Conservation (phyloP, 2,113 vertebrate genomes). For the Alethe castanea region DNA sequence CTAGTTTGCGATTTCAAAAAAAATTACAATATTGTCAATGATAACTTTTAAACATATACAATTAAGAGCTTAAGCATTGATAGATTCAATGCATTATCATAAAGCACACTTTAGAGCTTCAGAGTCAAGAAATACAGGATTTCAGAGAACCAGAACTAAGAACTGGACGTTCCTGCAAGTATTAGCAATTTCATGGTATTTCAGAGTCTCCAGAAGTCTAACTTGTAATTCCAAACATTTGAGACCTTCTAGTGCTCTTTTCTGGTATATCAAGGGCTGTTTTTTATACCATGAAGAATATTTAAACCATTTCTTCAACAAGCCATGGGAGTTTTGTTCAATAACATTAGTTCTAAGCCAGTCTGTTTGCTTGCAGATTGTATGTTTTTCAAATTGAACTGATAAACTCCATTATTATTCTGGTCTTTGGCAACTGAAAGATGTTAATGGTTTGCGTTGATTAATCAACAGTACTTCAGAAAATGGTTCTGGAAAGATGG, state of each 20-base stretch:
- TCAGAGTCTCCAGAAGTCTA: background rate
- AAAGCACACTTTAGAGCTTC: background rate
- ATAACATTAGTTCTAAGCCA: background rate
- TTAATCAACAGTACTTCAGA: background rate
- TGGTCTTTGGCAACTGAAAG: background rate
- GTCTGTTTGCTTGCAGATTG: background rate
- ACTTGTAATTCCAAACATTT: background rate
- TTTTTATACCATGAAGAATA: background rate
- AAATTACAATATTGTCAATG: background rate
- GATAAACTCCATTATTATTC: background rate
- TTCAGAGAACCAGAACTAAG: background rate
- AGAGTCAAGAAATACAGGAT: background rate
- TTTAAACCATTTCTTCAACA: background rate
- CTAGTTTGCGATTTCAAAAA: background rate
- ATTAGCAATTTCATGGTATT: background rate
- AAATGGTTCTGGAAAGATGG: background rate
- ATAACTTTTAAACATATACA: background rate
- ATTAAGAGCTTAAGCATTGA: background rate
- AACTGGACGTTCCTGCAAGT: background rate
- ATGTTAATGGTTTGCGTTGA: background rate
- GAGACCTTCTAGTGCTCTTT: background rate
- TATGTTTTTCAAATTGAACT: background rate
- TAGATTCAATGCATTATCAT: background rate
- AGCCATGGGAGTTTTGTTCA: background rate
- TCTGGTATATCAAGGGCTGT: background rate